These are phyloP conservation scores for Caerostris darwini DNA, from an alignment of 1,140 invertebrate genomes.

Conservation along the genomic window DNA sequence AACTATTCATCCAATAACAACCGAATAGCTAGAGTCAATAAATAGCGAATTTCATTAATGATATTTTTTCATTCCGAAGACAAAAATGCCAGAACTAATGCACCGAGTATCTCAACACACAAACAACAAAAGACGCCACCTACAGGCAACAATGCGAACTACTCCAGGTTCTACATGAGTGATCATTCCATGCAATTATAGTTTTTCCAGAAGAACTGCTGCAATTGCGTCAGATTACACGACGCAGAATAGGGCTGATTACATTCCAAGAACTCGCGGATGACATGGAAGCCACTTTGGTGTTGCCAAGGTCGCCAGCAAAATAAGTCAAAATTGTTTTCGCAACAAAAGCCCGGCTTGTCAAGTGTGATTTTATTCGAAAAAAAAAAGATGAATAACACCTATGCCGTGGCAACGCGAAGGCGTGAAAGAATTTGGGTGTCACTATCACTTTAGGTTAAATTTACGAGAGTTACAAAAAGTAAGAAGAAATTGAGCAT, in stretches of 20 bases:
- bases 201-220: neutral
- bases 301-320: neutral
- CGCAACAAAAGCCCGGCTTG: neutral
- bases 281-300: neutral
- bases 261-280: neutral
- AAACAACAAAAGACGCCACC: neutral
- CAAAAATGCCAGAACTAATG: too few species aligned
- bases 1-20: too few species aligned
- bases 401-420: neutral
- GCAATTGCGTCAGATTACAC: neutral
- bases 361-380: constrained; percentile 24
- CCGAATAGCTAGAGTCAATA: too few species aligned
- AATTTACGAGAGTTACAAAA: neutral
- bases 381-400: neutral
- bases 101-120: neutral
- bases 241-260: neutral
- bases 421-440: neutral
- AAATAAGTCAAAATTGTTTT: neutral
- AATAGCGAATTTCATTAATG: too few species aligned
- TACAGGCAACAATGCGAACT: neutral
- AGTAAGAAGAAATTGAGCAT: neutral
- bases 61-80: too few species aligned
- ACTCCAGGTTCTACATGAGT: neutral
- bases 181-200: constrained; percentile 23
- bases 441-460: neutral